phyloP scores from a whole-genome alignment of 1,140 invertebrate species.

The Penaeus chinensis region DNA sequence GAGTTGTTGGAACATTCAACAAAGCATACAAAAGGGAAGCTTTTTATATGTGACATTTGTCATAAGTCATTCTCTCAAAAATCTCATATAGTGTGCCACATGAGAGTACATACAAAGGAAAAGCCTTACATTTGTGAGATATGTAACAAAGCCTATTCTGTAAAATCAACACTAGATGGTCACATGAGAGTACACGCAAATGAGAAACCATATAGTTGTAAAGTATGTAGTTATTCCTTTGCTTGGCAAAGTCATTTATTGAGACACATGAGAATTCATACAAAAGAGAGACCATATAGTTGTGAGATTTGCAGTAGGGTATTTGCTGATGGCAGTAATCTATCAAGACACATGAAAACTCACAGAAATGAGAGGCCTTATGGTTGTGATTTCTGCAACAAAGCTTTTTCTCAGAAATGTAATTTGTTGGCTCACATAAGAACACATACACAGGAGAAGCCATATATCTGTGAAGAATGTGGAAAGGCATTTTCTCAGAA shows the following conservation, averaged over 20 bases:
- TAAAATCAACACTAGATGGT: too few species aligned
- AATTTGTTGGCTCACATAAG: not conserved
- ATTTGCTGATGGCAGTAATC: not conserved
- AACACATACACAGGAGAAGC: slow-evolving; percentile 7
- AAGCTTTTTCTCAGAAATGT: not conserved
- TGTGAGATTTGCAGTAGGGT: not conserved
- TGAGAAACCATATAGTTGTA: not conserved
- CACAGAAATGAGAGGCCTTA: not conserved
- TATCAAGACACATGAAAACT: not conserved
- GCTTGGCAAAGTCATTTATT: not conserved
- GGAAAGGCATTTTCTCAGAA: not conserved
- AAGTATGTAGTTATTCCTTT: not conserved
- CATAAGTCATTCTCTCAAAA: too few species aligned
- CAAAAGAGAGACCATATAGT: not conserved
- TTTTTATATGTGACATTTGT: too few species aligned
- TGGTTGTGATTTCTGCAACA: not conserved
- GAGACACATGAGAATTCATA: slow-evolving; percentile 6
- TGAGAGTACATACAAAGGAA: too few species aligned
- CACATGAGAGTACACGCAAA: not conserved
- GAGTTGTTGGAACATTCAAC: too few species aligned
- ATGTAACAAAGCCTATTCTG: too few species aligned
- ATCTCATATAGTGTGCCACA: too few species aligned
- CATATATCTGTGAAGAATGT: not conserved
- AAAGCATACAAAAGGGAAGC: too few species aligned
- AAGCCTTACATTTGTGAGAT: too few species aligned